Conservation (phyloP, 2,113 vertebrate species). For the Plectropomus leopardus region DNA sequence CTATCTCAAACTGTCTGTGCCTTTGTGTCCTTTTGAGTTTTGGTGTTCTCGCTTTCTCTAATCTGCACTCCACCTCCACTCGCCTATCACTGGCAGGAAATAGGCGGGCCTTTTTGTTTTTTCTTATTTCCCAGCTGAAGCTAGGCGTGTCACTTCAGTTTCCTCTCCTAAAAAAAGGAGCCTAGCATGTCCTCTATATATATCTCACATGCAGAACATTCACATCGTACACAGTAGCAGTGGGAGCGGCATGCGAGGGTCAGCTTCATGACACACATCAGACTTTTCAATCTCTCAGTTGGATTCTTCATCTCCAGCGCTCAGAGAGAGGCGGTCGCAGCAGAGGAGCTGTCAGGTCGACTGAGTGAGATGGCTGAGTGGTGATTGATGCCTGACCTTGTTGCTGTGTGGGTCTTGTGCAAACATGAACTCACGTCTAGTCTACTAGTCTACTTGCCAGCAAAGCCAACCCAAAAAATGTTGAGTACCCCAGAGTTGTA, state of each 20-base stretch:
- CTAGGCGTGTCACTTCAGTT: slow-evolving; percentile 69
- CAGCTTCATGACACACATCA: slow-evolving; percentile 4
- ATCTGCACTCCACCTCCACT: slow-evolving; percentile 48
- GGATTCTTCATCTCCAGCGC: neutral
- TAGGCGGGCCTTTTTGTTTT: slow-evolving; percentile 47
- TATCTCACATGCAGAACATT: slow-evolving; percentile 10
- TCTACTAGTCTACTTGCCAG: no score
- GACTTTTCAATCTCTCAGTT: slow-evolving; percentile 18
- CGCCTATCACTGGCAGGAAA: slow-evolving; percentile 70
- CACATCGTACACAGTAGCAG: neutral
- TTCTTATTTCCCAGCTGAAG: slow-evolving; percentile 64
- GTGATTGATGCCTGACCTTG: slow-evolving; percentile 53
- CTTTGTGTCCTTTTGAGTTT: neutral
- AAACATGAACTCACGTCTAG: neutral
- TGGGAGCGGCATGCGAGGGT: neutral
- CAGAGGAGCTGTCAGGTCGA: slow-evolving; percentile 17
- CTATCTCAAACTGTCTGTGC: neutral
- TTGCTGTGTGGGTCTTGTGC: slow-evolving; percentile 12
- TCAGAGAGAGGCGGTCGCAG: slow-evolving; percentile 22
- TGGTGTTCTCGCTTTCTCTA: slow-evolving; percentile 36
- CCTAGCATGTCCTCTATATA: slow-evolving; percentile 27
- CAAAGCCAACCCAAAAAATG: no score
- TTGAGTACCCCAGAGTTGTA: no score
- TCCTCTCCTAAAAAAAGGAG: slow-evolving; percentile 63
- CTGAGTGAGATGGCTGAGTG: slow-evolving; percentile 14